A percentile compares a stretch with the other conserved stretches of the same genome.
phyloP scores from a whole-genome alignment of 2,888 invertebrate species.

The Maniola hyperantus region DNA sequence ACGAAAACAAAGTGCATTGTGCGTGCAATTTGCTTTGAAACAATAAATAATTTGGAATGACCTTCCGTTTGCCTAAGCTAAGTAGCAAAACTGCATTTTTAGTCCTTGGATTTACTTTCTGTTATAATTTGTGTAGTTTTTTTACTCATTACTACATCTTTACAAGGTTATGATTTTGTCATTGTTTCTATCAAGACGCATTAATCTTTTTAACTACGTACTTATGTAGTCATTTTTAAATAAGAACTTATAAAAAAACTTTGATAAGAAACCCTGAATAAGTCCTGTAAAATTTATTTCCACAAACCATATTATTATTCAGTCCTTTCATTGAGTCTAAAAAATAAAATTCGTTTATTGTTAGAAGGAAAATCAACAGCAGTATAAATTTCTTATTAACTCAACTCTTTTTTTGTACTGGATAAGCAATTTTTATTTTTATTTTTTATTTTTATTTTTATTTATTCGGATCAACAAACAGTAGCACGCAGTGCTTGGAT shows the following conservation, averaged over 20 bases:
- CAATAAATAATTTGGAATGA: constrained; percentile 51
- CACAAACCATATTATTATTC: no score
- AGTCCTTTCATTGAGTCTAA: no score
- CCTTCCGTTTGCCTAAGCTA: constrained; percentile 47
- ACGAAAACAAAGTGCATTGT: constrained; percentile 53
- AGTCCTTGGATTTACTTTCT: constrained; percentile 59
- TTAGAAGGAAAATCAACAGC: no score
- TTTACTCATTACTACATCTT: constrained; percentile 28
- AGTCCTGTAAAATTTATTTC: no score
- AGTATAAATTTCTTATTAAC: no score
- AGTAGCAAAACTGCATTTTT: constrained; percentile 42
- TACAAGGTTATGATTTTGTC: constrained; percentile 27
- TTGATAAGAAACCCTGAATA: no score
- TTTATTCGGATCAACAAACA: no score
- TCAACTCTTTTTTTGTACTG: no score
- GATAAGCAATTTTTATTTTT: no score
- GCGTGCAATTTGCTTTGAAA: constrained; percentile 36
- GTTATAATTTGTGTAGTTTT: constrained; percentile 39
- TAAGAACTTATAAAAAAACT: background rate
- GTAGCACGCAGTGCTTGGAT: no score
- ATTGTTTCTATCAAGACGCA: background rate
- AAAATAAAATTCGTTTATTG: no score
- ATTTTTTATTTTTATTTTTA: no score
- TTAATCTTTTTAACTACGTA: constrained; percentile 10
- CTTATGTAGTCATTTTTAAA: constrained; percentile 16